Evolutionary conservation across 2,113 vertebrate genomes (phyloP).

Genomic region (Oplegnathus fasciatus): DNA sequence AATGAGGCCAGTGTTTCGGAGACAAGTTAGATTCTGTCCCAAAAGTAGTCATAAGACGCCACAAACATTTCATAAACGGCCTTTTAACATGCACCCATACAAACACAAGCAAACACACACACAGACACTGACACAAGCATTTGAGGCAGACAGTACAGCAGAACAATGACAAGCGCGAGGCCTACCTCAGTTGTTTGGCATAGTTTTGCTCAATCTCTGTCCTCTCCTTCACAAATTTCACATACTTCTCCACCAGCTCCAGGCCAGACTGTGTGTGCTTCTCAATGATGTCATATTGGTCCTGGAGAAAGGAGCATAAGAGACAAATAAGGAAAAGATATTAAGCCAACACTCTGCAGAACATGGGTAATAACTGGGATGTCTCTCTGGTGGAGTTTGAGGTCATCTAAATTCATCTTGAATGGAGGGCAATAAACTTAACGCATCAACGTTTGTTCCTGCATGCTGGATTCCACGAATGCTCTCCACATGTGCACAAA

Average conservation of each 20-base stretch:
- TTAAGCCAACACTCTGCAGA: conserved; percentile 13
- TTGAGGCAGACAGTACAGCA: conserved; percentile 1
- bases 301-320: conserved; percentile 77
- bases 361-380: conserved; percentile 37
- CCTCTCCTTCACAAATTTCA: conserved; percentile 93
- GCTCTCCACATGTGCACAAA: conserved; percentile 57
- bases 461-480: conserved; percentile 51
- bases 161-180: conserved; percentile 18
- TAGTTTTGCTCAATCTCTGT: conserved; percentile 92
- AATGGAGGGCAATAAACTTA: conserved; percentile 31
- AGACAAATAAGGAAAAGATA: conserved; percentile 66
- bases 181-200: conserved; percentile 88
- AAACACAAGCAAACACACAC: conserved; percentile 44
- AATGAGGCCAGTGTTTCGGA: conserved; percentile 77
- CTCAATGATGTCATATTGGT: conserved; percentile 91
- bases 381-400: conserved; percentile 33
- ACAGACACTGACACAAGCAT: conserved; percentile 37
- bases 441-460: conserved; percentile 26
- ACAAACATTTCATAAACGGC: conserved; percentile 76
- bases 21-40: conserved; percentile 78
- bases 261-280: conserved; percentile 92
- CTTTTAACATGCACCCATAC: conserved; percentile 46
- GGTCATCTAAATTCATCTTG: conserved; percentile 33
- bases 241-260: conserved; percentile 92
- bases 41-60: conserved; percentile 79